These are phyloP conservation scores for Argyrosomus regius DNA, from an alignment of 2,797 vertebrate genomes.

Conservation along the genomic window DNA sequence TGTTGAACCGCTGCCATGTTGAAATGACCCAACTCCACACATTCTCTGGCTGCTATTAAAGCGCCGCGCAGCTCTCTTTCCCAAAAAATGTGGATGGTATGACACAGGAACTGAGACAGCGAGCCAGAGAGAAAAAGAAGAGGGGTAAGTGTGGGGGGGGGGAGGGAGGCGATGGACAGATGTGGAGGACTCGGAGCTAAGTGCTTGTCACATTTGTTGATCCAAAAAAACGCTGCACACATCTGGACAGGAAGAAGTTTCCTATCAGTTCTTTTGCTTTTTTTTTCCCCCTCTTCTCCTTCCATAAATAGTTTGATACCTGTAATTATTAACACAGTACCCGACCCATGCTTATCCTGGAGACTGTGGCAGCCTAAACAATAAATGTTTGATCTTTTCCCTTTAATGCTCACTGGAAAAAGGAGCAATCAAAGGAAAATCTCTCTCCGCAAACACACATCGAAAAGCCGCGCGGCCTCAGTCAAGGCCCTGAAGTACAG, in stretches of 20 bases:
- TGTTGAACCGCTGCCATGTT: constrained; percentile 91
- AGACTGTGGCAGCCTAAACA: constrained; percentile 48
- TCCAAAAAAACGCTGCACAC: constrained; percentile 45
- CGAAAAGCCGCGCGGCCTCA: constrained; percentile 34
- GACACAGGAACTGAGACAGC: constrained; percentile 73
- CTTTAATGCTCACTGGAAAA: constrained; percentile 55
- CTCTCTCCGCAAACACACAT: constrained; percentile 52
- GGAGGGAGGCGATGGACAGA: constrained; percentile 40
- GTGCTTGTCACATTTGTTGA: constrained; percentile 66
- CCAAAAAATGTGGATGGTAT: constrained; percentile 68
- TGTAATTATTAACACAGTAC: constrained; percentile 70
- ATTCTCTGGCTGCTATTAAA: constrained; percentile 87
- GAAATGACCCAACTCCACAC: constrained; percentile 90
- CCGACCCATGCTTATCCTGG: constrained; percentile 44
- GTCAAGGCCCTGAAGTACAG: constrained; percentile 47
- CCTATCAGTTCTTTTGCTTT: not conserved
- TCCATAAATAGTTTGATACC: constrained; percentile 53
- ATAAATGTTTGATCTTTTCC: constrained; percentile 59
- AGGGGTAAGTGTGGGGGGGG: fast-evolving
- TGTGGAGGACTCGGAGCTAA: constrained; percentile 62
- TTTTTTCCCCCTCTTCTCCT: not conserved
- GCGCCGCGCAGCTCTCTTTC: constrained; percentile 75
- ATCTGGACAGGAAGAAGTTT: constrained; percentile 67
- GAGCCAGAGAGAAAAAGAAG: constrained; percentile 57
- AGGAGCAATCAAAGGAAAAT: constrained; percentile 66